These are phyloP conservation scores for Cichladusa arquata DNA, from an alignment of 2,113 vertebrate species.

Conservation along the genomic window DNA sequence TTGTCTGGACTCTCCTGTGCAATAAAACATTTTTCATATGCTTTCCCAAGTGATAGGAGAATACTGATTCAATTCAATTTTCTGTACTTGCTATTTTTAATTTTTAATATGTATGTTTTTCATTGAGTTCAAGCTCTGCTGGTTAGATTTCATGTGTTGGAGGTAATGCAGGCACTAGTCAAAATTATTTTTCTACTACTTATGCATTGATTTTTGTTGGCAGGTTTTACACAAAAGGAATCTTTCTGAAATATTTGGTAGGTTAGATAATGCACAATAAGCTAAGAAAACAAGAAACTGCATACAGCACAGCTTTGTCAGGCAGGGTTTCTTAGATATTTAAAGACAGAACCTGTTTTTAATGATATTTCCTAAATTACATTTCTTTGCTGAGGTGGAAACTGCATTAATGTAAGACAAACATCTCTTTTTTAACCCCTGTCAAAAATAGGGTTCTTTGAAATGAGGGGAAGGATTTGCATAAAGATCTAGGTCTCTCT, in stretches of 20 bases:
- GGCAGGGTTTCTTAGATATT: neutral
- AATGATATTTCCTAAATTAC: neutral
- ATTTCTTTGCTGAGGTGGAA: neutral
- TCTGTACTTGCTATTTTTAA: conserved; percentile 28
- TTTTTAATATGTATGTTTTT: conserved; percentile 33
- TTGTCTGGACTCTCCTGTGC: neutral
- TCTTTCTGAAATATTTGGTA: neutral
- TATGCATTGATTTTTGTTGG: neutral
- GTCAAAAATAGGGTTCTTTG: neutral
- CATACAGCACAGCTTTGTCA: neutral
- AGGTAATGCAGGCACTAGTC: neutral
- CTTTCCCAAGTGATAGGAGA: neutral
- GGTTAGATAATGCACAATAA: neutral
- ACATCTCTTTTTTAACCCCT: neutral
- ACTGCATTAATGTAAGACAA: neutral
- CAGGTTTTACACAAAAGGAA: neutral
- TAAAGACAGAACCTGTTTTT: neutral
- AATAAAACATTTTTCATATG: conserved; percentile 35
- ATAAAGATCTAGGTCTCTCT: neutral
- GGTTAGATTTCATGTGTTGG: conserved; percentile 22
- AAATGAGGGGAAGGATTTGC: neutral
- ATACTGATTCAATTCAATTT: conserved; percentile 26
- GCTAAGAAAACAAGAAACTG: neutral
- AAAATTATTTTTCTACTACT: conserved; percentile 23
- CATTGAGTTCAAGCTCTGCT: conserved; percentile 17